phyloP scores from a whole-genome alignment of 1,140 invertebrate genomes.

The Rhyzopertha dominica region DNA sequence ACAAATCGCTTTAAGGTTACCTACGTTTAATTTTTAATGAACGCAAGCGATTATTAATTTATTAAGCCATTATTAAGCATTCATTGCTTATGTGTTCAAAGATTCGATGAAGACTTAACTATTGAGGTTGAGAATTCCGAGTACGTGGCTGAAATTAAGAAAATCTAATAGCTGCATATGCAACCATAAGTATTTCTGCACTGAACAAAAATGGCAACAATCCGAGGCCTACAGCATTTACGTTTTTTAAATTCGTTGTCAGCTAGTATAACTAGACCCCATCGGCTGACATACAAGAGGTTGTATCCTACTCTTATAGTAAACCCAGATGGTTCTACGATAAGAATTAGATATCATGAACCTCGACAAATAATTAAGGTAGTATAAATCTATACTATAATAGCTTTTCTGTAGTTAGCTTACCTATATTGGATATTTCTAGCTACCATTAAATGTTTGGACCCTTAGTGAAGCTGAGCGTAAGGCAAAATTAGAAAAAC shows the following conservation, averaged over 20 bases:
- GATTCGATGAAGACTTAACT: too few relatives aligned
- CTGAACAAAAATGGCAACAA: too few relatives aligned
- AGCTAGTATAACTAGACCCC: constrained; percentile 41
- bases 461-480: constrained; percentile 64
- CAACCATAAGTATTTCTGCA: too few relatives aligned
- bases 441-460: constrained; percentile 74
- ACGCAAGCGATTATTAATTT: too few relatives aligned
- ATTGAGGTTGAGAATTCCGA: too few relatives aligned
- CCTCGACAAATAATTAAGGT: constrained; percentile 81
- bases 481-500: constrained; percentile 56
- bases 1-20: too few relatives aligned
- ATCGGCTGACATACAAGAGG: constrained; percentile 35
- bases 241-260: constrained; percentile 35
- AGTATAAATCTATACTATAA: constrained; percentile 20
- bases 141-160: too few relatives aligned
- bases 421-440: constrained; percentile 32
- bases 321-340: constrained; percentile 76
- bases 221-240: too few relatives aligned
- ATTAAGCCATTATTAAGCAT: too few relatives aligned
- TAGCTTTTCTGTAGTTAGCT: background rate
- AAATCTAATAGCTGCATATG: too few relatives aligned
- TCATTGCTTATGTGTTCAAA: too few relatives aligned
- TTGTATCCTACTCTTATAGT: constrained; percentile 59
- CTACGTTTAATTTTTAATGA: too few relatives aligned
- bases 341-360: constrained; percentile 74